Evolutionary conservation across 2,888 invertebrate species (phyloP).

Genomic region (Chrysolina oricalcia): DNA sequence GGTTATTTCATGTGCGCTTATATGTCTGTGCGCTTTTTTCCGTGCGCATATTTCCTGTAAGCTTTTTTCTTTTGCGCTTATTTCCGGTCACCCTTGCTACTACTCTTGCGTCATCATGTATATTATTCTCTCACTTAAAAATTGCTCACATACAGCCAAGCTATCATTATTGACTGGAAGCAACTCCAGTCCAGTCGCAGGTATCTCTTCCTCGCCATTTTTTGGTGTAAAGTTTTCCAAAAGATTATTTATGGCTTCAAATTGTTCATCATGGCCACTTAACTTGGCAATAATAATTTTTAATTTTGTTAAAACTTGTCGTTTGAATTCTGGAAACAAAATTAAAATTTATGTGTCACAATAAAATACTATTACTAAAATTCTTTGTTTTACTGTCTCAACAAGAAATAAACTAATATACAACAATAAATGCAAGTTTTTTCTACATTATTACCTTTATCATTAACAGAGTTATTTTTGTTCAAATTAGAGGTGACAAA

Average conservation of each 20-base stretch:
- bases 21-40: no score
- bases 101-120: no score
- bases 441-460: slow-evolving; percentile 33
- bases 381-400: slow-evolving; percentile 14
- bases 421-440: slow-evolving; percentile 32
- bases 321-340: slow-evolving; percentile 28
- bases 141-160: slow-evolving; percentile 23
- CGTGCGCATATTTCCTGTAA: no score
- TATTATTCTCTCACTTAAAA: slow-evolving; percentile 9
- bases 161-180: slow-evolving; percentile 25
- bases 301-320: slow-evolving; percentile 22
- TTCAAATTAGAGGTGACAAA: slow-evolving; percentile 28
- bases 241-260: slow-evolving; percentile 22
- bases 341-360: slow-evolving; percentile 19
- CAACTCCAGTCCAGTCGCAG: slow-evolving; percentile 22
- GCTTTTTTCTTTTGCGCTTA: no score
- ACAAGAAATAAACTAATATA: slow-evolving; percentile 28
- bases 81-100: no score
- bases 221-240: slow-evolving; percentile 25
- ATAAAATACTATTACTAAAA: slow-evolving; percentile 14
- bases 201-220: slow-evolving; percentile 17
- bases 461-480: slow-evolving; percentile 32
- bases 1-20: no score
- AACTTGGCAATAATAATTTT: slow-evolving; percentile 21
- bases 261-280: slow-evolving; percentile 24